Evolutionary conservation across 2,113 vertebrate species (phyloP), one percentile per base, ranked within the genome.

Genomic region (Eulacestoma nigropectus): DNA sequence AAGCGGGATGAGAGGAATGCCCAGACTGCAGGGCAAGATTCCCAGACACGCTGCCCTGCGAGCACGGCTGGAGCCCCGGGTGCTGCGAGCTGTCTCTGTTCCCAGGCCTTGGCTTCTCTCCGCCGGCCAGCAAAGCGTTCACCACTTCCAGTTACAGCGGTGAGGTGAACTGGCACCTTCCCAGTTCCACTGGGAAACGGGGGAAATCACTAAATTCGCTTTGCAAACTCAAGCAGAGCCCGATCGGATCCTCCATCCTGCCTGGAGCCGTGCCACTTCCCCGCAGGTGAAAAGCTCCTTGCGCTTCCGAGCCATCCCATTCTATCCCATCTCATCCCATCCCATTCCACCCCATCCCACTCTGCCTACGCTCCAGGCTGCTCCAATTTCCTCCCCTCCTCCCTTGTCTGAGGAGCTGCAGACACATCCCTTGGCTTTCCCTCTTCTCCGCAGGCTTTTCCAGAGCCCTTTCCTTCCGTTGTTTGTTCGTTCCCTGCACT

Each of bases 401-500:
- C 20, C 55, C 65, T 70, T 37, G 39, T 83, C 91, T 55, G 69
- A 84, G 53, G 93, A 78, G 64, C 42, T 90, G 94, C n/a, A 25
- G 80, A 73, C 89, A 37, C 44, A 53, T 59, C 70, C 88, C 6
- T 29, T 63, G 93, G 79, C 64, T 84, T 95, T 92, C 41, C 93
- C 72, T 82, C 69, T 92, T 55, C 64, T 81, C 95, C 26, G 2
- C 78, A 44, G 70, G 95, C 87, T 93, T 73, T 52, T 85, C 56
- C 47, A 16, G 22, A 91, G 80, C 77, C 52, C 63, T 88, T 89
- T 95, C 26, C 76, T 90, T 73, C n/a, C 1, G 1, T 17, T 46
- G 55, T 73, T 47, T 89, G 78, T 56, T 86, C 81, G 1, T 94
- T 96, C 96, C 96, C 73, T 60, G 78, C 50, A 84, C 90, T 98